Evolutionary conservation across 30 jellyfish, hydroid and myxozoan genomes (phyloP).

Genomic region (Mastigias papua): DNA sequence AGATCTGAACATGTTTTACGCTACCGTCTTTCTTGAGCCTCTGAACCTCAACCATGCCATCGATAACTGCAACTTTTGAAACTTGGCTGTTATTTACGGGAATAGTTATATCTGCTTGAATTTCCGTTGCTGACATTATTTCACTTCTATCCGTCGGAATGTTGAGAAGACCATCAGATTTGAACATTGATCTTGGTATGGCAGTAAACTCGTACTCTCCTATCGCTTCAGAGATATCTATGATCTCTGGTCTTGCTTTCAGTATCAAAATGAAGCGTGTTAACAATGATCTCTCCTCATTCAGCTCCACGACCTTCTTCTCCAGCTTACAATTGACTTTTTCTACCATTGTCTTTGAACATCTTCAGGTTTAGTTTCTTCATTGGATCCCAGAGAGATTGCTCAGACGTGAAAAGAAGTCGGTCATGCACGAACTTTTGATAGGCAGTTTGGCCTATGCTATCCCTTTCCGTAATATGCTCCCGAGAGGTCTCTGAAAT

Average conservation of each 20-base stretch:
- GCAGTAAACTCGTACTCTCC: constrained; percentile 61
- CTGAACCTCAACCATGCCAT: constrained; percentile 61
- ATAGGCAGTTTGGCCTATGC: constrained; percentile 48
- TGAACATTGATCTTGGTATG: constrained; percentile 48
- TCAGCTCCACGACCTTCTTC: constrained; percentile 40
- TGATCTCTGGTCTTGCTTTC: constrained; percentile 49
- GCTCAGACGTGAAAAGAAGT: neutral
- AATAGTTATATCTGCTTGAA: constrained; percentile 31
- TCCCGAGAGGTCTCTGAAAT: constrained; percentile 38
- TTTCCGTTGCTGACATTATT: constrained; percentile 49
- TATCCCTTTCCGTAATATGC: constrained; percentile 34
- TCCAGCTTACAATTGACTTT: constrained; percentile 43
- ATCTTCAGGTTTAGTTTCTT: neutral
- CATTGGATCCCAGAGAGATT: neutral
- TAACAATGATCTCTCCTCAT: constrained; percentile 38
- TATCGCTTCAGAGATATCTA: constrained; percentile 59
- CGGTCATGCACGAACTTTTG: constrained; percentile 2
- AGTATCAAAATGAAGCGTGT: constrained; percentile 25
- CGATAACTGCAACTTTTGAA: constrained; percentile 51
- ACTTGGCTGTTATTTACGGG: constrained; percentile 28
- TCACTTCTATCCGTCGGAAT: constrained; percentile 35
- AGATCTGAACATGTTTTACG: constrained; percentile 54
- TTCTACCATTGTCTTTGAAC: constrained; percentile 19
- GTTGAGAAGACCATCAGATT: constrained; percentile 56
- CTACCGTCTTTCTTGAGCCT: constrained; percentile 48